Percentiles rank a stretch among this genome's conserved stretches.
Conservation (phyloP, 2,113 vertebrate genomes). For the Scalopus aquaticus region DNA sequence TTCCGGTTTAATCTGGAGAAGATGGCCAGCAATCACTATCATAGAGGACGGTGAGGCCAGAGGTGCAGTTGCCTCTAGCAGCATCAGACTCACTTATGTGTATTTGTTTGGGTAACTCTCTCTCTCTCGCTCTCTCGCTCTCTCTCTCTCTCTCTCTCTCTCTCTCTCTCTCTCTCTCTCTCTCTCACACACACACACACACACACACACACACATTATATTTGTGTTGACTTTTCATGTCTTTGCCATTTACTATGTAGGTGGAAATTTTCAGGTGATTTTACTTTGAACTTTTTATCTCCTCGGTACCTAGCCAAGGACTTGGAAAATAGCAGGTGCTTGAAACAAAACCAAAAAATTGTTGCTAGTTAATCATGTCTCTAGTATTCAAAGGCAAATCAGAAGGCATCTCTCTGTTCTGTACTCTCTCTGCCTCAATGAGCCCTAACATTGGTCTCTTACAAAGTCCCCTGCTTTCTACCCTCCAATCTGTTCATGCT, state of each 20-base stretch:
- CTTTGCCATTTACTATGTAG: not conserved
- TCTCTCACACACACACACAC: not conserved
- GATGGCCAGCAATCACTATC: not conserved
- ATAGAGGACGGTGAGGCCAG: not conserved
- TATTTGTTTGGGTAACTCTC: not conserved
- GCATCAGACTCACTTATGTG: not conserved
- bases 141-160: too few species aligned
- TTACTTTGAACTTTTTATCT: not conserved
- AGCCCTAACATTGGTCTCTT: not conserved
- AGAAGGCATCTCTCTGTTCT: not conserved
- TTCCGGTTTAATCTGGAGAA: not conserved
- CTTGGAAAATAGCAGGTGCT: not conserved
- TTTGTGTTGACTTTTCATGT: not conserved
- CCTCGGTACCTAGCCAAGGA: not conserved
- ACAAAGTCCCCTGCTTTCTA: not conserved
- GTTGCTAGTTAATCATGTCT: not conserved
- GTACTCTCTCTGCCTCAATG: not conserved
- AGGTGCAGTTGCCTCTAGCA: not conserved
- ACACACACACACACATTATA: not conserved
- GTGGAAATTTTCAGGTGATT: not conserved
- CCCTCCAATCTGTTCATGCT: not conserved
- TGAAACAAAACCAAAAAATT: constrained; percentile 1
- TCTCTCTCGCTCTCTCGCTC: too few species aligned
- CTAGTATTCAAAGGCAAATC: not conserved
- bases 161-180: too few species aligned